A percentile compares a stretch with the other conserved stretches of the same genome.
phyloP scores from a whole-genome alignment of 2,888 invertebrate genomes.

The Zeuzera pyrina region DNA sequence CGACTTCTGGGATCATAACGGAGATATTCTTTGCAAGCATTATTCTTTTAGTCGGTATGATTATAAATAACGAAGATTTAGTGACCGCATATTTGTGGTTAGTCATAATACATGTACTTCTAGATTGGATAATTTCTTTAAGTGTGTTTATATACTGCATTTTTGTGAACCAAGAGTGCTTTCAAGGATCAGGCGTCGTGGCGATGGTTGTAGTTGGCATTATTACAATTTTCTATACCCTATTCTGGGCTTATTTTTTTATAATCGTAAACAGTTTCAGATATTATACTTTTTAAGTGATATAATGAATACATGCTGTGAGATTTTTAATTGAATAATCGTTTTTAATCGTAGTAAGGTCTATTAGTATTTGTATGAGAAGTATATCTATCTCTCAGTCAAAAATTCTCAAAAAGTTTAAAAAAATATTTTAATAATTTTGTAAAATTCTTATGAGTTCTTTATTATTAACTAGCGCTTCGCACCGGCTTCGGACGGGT shows the following conservation, averaged over 20 bases:
- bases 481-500: no score
- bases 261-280: not conserved
- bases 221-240: not conserved
- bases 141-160: not conserved
- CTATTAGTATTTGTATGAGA: no score
- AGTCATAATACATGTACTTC: not conserved
- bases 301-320: no score
- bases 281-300: no score
- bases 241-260: not conserved
- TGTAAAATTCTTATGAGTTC: no score
- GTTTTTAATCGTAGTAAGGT: no score
- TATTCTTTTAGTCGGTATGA: not conserved
- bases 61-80: not conserved
- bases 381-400: no score
- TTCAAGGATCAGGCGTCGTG: not conserved
- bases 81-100: not conserved
- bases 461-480: no score
- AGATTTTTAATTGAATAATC: no score
- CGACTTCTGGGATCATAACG: not conserved
- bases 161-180: not conserved
- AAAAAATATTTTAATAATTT: no score
- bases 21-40: not conserved
- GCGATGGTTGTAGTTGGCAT: not conserved
- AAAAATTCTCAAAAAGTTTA: no score
- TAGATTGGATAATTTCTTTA: not conserved